Evolutionary conservation across 2,888 invertebrate genomes (phyloP).

Genomic region (Chironomus riparius): DNA sequence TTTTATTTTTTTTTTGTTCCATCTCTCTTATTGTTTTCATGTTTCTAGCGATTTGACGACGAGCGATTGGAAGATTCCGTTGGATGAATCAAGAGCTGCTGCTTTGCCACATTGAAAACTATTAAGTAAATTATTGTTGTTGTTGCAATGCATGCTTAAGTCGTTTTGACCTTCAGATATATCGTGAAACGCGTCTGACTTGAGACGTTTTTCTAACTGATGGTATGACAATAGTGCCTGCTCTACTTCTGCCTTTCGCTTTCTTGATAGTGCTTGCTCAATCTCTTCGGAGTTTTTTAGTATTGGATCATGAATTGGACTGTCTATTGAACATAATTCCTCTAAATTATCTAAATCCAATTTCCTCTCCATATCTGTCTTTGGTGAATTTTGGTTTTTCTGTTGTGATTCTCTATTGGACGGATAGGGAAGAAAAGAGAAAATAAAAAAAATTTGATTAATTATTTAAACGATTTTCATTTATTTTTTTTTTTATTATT

Average conservation of each 20-base stretch:
- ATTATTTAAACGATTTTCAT: neutral
- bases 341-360: conserved; percentile 24
- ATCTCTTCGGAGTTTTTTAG: conserved; percentile 24
- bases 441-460: neutral
- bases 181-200: conserved; percentile 21
- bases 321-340: conserved; percentile 24
- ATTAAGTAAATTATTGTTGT: conserved; percentile 21
- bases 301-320: conserved; percentile 21
- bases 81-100: conserved; percentile 19
- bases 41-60: conserved; percentile 23
- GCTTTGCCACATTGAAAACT: conserved; percentile 24
- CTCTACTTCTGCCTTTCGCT: conserved; percentile 22
- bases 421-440: neutral
- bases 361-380: conserved; percentile 5
- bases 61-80: conserved; percentile 24
- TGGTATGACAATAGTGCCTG: conserved; percentile 20
- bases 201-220: conserved; percentile 21
- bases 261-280: conserved; percentile 20
- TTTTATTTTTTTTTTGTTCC: neutral
- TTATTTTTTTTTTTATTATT: neutral
- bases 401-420: neutral
- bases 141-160: conserved; percentile 16
- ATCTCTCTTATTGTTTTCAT: neutral
- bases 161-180: conserved; percentile 15
- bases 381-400: conserved; percentile 20